Base-by-base conservation (phyloP, 2,113 vertebrate genomes). In the Nesoenas mayeri region DNA sequence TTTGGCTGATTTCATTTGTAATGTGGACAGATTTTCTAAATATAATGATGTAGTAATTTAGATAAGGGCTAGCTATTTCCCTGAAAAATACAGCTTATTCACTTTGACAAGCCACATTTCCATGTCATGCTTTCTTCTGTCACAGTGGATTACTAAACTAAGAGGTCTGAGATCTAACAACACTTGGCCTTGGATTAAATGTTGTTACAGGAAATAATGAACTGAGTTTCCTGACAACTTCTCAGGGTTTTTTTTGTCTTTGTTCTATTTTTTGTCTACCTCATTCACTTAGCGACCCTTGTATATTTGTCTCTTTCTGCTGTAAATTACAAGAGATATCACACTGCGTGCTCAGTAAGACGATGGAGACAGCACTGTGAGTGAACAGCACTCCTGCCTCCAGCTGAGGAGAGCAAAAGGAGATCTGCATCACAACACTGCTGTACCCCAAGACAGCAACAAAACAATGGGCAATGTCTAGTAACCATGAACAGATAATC, bases 341-440 rank as follows among this genome's bases (percentile, higher is more conserved):
- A 13, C 0, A 0, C 0, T 78, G 77, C 34, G 7, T 42, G 25
- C 32, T 62, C n/a, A 7, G 4, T 47, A 70, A 38, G n/a, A 67
- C 32, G 42, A 25, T 66, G 54, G 42, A 38, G 20, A 66, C 51
- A 67, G 15, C 2, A 65, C 32, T 51, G 25, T 11, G 64, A 48
- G 56, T 18, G 24, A 78, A 50, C 0, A 1, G 22, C 60, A 36
- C 44, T 75, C 15, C 40, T 1, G 0, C 21, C 26, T 89, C 44
- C 57, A 53, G 1, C 5, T 6, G 32, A 36, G 32, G 61, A 60
- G 36, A 61, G 29, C 4, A 20, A 56, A 86, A 84, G 25, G 32
- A 61, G 9, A n/a, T 58, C 38, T 88, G 19, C 48, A 38, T 44
- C 42, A 34, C 38, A 54, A 11, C 0, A 0, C 22, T 61, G 57